These are phyloP conservation scores for Holacanthella duospinosa DNA, from an alignment of 2,888 invertebrate species.

Conservation along the genomic window DNA sequence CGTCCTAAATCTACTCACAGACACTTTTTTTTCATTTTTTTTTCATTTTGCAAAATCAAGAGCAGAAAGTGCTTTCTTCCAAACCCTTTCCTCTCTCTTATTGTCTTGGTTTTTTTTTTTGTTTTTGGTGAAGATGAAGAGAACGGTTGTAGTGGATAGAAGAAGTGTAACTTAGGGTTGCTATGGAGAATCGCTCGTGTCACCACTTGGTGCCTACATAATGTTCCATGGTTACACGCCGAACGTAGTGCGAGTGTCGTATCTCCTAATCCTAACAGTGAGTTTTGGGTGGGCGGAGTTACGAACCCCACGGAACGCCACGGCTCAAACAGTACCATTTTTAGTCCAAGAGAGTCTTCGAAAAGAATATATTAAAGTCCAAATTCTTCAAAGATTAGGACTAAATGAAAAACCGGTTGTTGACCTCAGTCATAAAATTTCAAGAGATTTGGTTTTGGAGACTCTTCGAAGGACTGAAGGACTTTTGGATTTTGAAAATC, in stretches of 20 bases:
- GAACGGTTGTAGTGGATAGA: too few species aligned
- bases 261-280: neutral
- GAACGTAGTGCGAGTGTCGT: neutral
- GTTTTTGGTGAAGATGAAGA: too few species aligned
- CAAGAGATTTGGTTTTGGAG: constrained; percentile 36
- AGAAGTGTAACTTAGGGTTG: too few species aligned
- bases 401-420: constrained; percentile 34
- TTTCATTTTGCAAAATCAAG: too few species aligned
- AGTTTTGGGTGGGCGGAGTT: neutral
- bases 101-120: too few species aligned
- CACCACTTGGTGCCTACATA: neutral
- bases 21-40: too few species aligned
- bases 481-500: constrained; percentile 13
- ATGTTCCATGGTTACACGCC: neutral
- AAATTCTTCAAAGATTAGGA: constrained; percentile 36
- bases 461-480: constrained; percentile 34
- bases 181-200: too few species aligned
- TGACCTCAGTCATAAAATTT: constrained; percentile 35
- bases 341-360: constrained; percentile 23
- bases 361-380: constrained; percentile 34
- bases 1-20: too few species aligned
- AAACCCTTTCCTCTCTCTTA: too few species aligned
- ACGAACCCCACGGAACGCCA: neutral
- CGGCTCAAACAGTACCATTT: neutral
- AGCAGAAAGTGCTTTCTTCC: too few species aligned